These are phyloP conservation scores for Anorthoa munda DNA, from an alignment of 2,888 invertebrate species.

Conservation along the genomic window DNA sequence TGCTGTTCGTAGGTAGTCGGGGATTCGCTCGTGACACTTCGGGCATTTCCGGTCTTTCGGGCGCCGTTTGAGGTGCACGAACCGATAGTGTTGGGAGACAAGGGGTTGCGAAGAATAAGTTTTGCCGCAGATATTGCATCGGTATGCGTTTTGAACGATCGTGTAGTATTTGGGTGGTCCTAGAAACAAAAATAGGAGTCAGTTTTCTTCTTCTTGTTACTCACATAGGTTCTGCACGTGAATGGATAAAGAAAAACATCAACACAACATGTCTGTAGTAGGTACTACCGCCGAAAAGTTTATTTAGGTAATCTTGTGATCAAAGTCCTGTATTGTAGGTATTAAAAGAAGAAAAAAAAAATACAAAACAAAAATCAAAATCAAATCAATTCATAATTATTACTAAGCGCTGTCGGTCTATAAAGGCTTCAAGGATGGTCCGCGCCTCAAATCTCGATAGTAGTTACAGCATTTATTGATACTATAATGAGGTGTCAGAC, in stretches of 20 bases:
- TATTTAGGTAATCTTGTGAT: too few relatives aligned
- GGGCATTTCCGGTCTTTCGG: slow-evolving; percentile 75
- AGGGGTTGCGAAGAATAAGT: slow-evolving; percentile 73
- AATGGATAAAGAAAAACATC: background rate
- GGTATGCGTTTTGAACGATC: slow-evolving; percentile 64
- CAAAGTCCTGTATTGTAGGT: too few relatives aligned
- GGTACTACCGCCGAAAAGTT: background rate
- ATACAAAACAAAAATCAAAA: too few relatives aligned
- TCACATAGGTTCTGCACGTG: background rate
- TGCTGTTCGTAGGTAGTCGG: slow-evolving; percentile 71
- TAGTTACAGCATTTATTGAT: too few relatives aligned
- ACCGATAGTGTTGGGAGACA: slow-evolving; percentile 79
- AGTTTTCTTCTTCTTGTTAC: slow-evolving; percentile 49
- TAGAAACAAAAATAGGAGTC: slow-evolving; percentile 76
- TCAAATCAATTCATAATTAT: too few relatives aligned
- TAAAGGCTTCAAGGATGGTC: too few relatives aligned
- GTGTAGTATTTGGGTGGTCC: slow-evolving; percentile 70
- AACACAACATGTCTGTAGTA: background rate
- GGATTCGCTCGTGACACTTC: slow-evolving; percentile 74
- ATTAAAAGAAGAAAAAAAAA: too few relatives aligned
- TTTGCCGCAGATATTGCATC: slow-evolving; percentile 74
- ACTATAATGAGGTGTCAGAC: too few relatives aligned
- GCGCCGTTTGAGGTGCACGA: slow-evolving; percentile 77
- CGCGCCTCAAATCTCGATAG: too few relatives aligned
- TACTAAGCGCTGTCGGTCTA: too few relatives aligned